Conservation (phyloP, 1,140 invertebrate species). For the Drosophila truncata region DNA sequence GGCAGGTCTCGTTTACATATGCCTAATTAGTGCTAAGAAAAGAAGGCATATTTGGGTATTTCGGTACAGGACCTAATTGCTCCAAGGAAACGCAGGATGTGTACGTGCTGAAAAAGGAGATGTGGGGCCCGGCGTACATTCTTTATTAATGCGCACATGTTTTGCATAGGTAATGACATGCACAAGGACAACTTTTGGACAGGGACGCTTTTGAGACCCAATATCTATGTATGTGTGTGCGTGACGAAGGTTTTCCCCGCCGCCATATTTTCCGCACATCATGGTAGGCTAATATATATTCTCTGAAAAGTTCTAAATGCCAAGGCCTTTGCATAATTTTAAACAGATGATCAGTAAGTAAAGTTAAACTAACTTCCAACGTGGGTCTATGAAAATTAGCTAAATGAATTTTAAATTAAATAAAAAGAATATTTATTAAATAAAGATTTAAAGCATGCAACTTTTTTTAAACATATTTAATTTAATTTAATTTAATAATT, state of each 20-base stretch:
- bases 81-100: slow-evolving; percentile 25
- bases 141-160: slow-evolving; percentile 80
- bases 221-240: slow-evolving; percentile 51
- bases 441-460: too few species aligned
- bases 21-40: slow-evolving; percentile 43
- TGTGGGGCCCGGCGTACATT: slow-evolving; percentile 49
- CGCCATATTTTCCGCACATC: slow-evolving; percentile 25
- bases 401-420: not conserved
- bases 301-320: slow-evolving; percentile 8
- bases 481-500: too few species aligned
- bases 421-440: too few species aligned
- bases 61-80: slow-evolving; percentile 37
- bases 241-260: slow-evolving; percentile 49
- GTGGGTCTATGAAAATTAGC: not conserved
- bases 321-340: slow-evolving; percentile 10
- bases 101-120: slow-evolving; percentile 20
- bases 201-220: slow-evolving; percentile 61
- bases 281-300: slow-evolving; percentile 24
- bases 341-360: not conserved
- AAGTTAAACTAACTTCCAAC: not conserved
- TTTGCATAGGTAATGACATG: slow-evolving; percentile 73
- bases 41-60: slow-evolving; percentile 39
- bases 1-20: slow-evolving; percentile 33
- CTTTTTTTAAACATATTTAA: too few species aligned
- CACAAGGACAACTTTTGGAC: slow-evolving; percentile 40